Percentiles rank a stretch among this genome's conserved stretches.
Conservation (phyloP, 2,113 vertebrate genomes). For the Plectropomus leopardus region DNA sequence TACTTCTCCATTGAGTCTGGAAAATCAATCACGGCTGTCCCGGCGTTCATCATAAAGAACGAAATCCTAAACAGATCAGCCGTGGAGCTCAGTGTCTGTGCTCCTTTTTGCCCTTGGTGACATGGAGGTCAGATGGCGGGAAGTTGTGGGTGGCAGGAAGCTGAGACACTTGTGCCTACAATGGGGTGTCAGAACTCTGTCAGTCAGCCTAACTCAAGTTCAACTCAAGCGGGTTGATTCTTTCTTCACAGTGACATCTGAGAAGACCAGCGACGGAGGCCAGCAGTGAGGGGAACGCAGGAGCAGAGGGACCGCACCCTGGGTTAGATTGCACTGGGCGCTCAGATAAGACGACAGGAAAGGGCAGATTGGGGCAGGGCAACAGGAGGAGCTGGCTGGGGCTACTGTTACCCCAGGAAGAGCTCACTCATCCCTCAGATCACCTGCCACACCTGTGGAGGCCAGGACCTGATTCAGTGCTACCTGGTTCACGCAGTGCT, state of each 20-base stretch:
- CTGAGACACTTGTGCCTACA: slow-evolving; percentile 45
- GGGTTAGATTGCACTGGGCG: slow-evolving; percentile 72
- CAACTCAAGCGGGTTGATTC: slow-evolving; percentile 55
- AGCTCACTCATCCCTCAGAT: slow-evolving; percentile 79
- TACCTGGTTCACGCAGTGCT: slow-evolving; percentile 21
- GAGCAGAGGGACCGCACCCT: slow-evolving; percentile 40
- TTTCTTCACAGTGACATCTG: slow-evolving; percentile 69
- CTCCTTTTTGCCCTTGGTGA: slow-evolving; percentile 42
- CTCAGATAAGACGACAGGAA: slow-evolving; percentile 79
- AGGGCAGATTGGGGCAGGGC: slow-evolving; percentile 51
- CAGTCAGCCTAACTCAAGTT: slow-evolving; percentile 65
- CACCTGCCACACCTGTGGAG: slow-evolving; percentile 70
- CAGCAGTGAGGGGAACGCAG: slow-evolving; percentile 46
- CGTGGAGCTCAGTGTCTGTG: slow-evolving; percentile 3
- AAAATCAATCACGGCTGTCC: slow-evolving; percentile 32
- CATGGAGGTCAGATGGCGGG: slow-evolving; percentile 54
- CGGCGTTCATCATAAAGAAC: slow-evolving; percentile 8
- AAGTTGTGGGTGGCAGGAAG: slow-evolving; percentile 65
- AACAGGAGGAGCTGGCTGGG: slow-evolving; percentile 33
- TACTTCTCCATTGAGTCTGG: slow-evolving; percentile 14
- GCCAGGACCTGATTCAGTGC: slow-evolving; percentile 32
- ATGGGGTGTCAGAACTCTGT: slow-evolving; percentile 67
- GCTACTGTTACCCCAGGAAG: slow-evolving; percentile 75
- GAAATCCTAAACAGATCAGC: slow-evolving; percentile 10
- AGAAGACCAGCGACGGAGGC: slow-evolving; percentile 59